phyloP scores from a whole-genome alignment of 2,113 vertebrate genomes.

The Willisornis vidua region DNA sequence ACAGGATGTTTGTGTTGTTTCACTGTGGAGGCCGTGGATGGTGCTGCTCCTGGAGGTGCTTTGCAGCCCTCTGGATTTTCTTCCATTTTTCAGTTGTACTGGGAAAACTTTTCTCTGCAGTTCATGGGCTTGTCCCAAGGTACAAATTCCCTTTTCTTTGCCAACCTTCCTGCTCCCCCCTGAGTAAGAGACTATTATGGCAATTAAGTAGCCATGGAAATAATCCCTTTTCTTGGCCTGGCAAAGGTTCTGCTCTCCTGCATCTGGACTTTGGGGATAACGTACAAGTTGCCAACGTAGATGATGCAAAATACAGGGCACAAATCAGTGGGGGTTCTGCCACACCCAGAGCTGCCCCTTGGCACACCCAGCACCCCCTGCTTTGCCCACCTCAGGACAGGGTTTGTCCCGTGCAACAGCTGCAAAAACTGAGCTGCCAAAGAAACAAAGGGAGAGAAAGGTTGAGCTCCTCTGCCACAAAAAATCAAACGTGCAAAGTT shows the following conservation, averaged over 20 bases:
- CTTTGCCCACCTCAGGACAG: neutral
- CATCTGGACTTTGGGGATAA: neutral
- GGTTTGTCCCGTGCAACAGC: accelerated
- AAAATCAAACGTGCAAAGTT: constrained; percentile 1
- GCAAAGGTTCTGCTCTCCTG: neutral
- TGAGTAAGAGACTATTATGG: neutral
- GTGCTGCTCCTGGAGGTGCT: neutral
- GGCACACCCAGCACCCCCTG: neutral
- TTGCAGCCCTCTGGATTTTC: neutral
- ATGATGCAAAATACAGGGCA: neutral
- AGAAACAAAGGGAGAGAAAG: neutral
- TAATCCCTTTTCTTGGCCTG: neutral
- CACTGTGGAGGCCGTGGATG: accelerated
- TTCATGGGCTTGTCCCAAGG: neutral
- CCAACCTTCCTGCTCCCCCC: neutral
- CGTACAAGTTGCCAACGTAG: neutral
- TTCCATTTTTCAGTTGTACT: neutral
- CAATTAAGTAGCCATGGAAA: constrained; percentile 24
- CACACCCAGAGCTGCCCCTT: neutral
- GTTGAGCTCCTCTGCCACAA: neutral
- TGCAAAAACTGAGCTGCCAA: neutral
- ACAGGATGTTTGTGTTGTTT: neutral
- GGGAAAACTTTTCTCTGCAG: neutral
- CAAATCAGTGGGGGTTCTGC: neutral
- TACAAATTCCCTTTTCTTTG: neutral